Evolutionary conservation across 92 coral and sea anemone genomes (phyloP), one percentile per base, ranked within the genome.

Genomic region (Parazoanthus swiftii): DNA sequence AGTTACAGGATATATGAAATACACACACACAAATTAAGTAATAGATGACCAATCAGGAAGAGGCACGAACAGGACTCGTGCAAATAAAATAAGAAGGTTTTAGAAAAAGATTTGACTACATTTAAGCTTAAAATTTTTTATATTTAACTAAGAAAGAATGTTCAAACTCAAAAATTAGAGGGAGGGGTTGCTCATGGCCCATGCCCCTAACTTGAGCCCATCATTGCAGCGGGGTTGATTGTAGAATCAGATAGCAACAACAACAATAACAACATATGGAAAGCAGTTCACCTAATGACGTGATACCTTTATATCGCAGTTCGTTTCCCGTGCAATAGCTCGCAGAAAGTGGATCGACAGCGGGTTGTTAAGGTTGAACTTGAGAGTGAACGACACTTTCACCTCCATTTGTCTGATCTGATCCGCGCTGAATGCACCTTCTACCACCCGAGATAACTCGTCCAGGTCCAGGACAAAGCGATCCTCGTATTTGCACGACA

Each of bases 401-500:
- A 76, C 66, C 78, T 92, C 94, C 94, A 92, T 92, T 35, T 89
- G 71, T 44, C 76, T 82, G 44, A 92, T 86, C 77, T 92, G 90
- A 26, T 66, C 76, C 8, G 85, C 77, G 33, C 80, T 38, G 36
- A 92, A 92, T 0, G 90, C 89, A n/a, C 85, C 72, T 77, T 89
- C 94, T 56, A 91, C 91, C 90, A 92, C 78, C 81, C 73, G 50
- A 26, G 90, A 86, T 35, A 92, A 44, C 8, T 92, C 92, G 37
- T 81, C 75, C 63, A 83, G 80, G 21, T 85, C 82, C 6, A 91
- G 94, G 48, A 92, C 94, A 70, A 92, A 92, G 56, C 94, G 92
- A 43, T 92, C 94, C 73, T 92, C 94, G 88, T 86, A 92, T 72
- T 92, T 92, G 26, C 94, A 92, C 65, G 94, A 80, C 33, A 92